A percentile compares a stretch with the other conserved stretches of the same genome.
Evolutionary conservation across 2,797 vertebrate genomes (phyloP).

Genomic region (Cyclura pinguis): DNA sequence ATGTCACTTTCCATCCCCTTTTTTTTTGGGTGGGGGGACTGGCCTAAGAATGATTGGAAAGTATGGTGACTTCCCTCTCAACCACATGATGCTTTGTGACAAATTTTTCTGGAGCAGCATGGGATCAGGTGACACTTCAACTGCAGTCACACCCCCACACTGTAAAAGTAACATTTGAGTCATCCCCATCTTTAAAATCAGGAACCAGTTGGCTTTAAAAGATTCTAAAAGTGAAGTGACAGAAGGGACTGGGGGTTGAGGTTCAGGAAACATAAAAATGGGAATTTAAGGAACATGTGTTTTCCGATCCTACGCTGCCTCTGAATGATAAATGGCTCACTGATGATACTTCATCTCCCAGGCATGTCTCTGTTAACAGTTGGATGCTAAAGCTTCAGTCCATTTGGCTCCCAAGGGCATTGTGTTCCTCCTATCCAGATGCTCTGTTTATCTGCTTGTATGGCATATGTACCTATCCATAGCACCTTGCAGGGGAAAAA

Average conservation of each 20-base stretch:
- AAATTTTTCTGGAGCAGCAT: neutral
- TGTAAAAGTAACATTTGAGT: conserved; percentile 7
- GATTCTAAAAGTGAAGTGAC: conserved; percentile 11
- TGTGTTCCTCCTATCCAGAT: conserved; percentile 25
- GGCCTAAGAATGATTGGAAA: neutral
- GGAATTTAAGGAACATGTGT: conserved; percentile 49
- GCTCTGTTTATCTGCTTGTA: conserved; percentile 28
- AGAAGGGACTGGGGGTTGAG: conserved; percentile 26
- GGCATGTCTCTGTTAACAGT: conserved; percentile 59
- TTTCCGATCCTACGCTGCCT: conserved; percentile 48
- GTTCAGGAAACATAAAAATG: conserved; percentile 41
- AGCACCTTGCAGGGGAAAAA: neutral
- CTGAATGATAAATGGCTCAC: conserved; percentile 37
- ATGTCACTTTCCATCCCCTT: neutral
- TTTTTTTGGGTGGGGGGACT: neutral
- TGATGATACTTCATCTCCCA: conserved; percentile 48
- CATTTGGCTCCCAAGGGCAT: conserved; percentile 24
- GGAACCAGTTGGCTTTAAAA: neutral
- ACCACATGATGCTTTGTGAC: neutral
- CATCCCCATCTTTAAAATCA: conserved; percentile 3
- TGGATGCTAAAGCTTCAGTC: conserved; percentile 58
- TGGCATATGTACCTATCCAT: conserved; percentile 1
- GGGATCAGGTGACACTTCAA: neutral
- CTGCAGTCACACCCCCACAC: neutral
- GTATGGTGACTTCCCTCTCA: neutral